Conservation (phyloP, 2,113 vertebrate genomes). For the Cynocephalus volans region DNA sequence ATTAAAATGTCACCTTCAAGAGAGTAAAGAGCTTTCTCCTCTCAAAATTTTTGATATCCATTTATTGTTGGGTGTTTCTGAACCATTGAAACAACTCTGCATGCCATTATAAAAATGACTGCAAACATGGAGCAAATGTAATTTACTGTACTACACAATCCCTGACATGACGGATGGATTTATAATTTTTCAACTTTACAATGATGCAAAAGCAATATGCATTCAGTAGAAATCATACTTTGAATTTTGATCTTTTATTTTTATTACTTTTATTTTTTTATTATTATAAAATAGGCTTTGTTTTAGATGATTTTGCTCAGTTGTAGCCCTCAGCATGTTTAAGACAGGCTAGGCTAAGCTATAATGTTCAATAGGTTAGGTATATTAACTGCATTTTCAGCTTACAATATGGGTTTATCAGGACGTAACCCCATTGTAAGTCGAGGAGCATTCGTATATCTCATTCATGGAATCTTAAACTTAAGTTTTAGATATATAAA, state of each 20-base stretch:
- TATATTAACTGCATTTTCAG: neutral
- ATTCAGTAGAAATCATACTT: neutral
- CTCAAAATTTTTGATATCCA: neutral
- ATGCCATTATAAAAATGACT: neutral
- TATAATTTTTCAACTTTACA: neutral
- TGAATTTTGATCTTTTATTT: neutral
- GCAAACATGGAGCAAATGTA: neutral
- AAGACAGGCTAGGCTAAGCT: neutral
- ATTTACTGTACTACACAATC: constrained; percentile 4
- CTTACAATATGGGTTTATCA: neutral
- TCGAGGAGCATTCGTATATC: neutral
- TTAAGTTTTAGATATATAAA: constrained; percentile 18
- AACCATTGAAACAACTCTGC: neutral
- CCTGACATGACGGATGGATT: neutral
- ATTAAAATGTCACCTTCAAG: constrained; percentile 17
- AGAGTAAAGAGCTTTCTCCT: constrained; percentile 42
- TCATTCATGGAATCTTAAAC: constrained; percentile 19
- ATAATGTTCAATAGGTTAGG: neutral
- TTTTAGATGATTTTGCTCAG: neutral
- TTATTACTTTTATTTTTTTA: neutral
- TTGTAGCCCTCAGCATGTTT: neutral
- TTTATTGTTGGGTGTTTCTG: neutral
- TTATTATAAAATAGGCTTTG: neutral
- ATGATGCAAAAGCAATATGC: neutral
- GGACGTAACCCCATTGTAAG: neutral